Base-by-base conservation (phyloP, 2,113 vertebrate genomes). In the Pachycephala philippinensis region DNA sequence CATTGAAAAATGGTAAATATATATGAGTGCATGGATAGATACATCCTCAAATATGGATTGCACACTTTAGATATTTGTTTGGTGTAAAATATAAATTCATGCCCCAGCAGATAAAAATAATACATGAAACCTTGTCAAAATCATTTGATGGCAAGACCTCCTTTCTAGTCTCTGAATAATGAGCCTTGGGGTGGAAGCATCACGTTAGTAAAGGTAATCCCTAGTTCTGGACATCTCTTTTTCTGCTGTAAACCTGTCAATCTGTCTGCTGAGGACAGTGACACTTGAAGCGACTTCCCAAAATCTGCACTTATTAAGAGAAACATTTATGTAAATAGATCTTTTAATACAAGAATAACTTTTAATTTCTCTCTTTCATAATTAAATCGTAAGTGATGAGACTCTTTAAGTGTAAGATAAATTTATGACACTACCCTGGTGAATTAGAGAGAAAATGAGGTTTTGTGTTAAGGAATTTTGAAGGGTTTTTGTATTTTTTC, bases 111-210 rank as follows among this genome's bases (percentile, higher is more conserved):
- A 89, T 69, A 63, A 93, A 95, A 93, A 91, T 84, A 96, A 85
- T 87, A 93, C 26, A 77, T 87, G 84, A 94, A 96, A 89, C 65
- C 91, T 96, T 95, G 87, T 93, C 39, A 87, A 97, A 97, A 86
- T 65, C 40, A 89, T 97, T 95, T 96, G 76, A 88, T 97, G 94
- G 89, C 69, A 94, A 96, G 78, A 68, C 61, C 75, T 91, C 90
- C 89, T 95, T 95, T 97, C 85, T 77, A 59, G 57, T 96, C 82
- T 93, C 97, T 96, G 90, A 90, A 81, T 97, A 97, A 96, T 87
- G 87, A 96, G 91, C 93, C 83, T 97, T 93, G 59, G 93, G 45
- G 35, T 92, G 65, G 74, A 84, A 87, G 40, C 71, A 77, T 92
- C 75, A 71, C 64, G 56, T 71, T 80, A 70, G 49, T 92, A 56